Evolutionary conservation across 2,888 invertebrate genomes (phyloP).

Genomic region (Hybos culiciformis): DNA sequence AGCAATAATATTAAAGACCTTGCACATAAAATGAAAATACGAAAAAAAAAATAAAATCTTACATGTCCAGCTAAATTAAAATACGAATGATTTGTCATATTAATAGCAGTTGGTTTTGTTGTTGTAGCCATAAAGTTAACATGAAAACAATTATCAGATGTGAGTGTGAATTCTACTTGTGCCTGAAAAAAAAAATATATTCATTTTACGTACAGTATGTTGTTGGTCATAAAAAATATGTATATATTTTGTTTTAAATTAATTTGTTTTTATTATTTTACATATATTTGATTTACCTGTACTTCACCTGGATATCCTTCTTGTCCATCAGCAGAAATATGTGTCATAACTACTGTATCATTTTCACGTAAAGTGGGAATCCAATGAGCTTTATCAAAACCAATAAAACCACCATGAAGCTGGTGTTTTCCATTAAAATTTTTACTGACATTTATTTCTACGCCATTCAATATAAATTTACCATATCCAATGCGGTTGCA

Average conservation of each 20-base stretch:
- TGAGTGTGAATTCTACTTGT: slow-evolving; percentile 55
- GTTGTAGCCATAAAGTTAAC: slow-evolving; percentile 63
- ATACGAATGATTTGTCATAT: slow-evolving; percentile 77
- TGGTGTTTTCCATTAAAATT: slow-evolving; percentile 57
- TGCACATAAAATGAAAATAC: background rate
- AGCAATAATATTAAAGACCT: background rate
- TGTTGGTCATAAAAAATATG: too few relatives aligned
- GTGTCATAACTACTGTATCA: slow-evolving; percentile 50
- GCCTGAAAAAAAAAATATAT: too few relatives aligned
- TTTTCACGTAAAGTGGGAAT: slow-evolving; percentile 21
- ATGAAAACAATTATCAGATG: slow-evolving; percentile 56
- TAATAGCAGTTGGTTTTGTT: slow-evolving; percentile 68
- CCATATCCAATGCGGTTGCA: slow-evolving; percentile 69
- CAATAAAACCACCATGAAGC: slow-evolving; percentile 71
- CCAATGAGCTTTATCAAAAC: slow-evolving; percentile 75
- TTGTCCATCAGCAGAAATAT: slow-evolving; percentile 62
- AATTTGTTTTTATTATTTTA: too few relatives aligned
- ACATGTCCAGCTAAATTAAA: slow-evolving; percentile 86
- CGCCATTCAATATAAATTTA: slow-evolving; percentile 52
- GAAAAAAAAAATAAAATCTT: slow-evolving; percentile 9
- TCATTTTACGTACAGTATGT: too few relatives aligned
- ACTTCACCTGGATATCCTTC: slow-evolving; percentile 85
- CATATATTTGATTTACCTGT: too few relatives aligned
- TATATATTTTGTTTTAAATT: too few relatives aligned
- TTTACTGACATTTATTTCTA: slow-evolving; percentile 51